Evolutionary conservation across 2,113 vertebrate species (phyloP).

Genomic region (Micromys minutus): DNA sequence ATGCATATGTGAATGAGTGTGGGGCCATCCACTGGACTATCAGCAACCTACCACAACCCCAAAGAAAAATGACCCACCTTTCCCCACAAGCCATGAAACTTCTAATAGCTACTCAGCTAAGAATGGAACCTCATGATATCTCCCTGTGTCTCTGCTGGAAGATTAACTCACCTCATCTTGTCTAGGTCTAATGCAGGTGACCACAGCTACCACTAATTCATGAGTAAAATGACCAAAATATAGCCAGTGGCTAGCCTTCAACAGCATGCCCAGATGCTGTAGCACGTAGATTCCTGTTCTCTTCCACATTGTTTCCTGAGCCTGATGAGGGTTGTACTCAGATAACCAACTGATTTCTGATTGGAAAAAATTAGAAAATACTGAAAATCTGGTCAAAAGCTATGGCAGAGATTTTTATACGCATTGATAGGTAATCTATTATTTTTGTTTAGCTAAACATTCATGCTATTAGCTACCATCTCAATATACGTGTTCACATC

Average conservation of each 20-base stretch:
- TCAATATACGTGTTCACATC: background rate
- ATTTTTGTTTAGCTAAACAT: background rate
- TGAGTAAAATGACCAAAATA: background rate
- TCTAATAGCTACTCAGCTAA: background rate
- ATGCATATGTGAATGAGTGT: background rate
- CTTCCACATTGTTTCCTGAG: background rate
- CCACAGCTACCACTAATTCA: background rate
- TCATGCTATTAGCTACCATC: background rate
- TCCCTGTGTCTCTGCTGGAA: background rate
- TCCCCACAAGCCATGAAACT: no score
- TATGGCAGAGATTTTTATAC: background rate
- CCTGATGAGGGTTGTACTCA: no score
- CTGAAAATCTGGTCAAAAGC: background rate
- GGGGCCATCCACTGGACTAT: background rate
- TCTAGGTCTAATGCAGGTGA: background rate
- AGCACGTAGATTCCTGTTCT: background rate
- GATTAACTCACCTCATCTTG: background rate
- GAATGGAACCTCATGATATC: background rate
- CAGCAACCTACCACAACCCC: background rate
- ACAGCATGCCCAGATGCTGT: background rate
- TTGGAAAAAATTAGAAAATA: background rate
- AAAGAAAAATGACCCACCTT: background rate
- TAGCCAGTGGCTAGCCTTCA: background rate
- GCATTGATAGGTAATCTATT: background rate
- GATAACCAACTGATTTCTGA: background rate